Conservation (phyloP, 2,797 vertebrate species). For the Cynopterus sphinx region DNA sequence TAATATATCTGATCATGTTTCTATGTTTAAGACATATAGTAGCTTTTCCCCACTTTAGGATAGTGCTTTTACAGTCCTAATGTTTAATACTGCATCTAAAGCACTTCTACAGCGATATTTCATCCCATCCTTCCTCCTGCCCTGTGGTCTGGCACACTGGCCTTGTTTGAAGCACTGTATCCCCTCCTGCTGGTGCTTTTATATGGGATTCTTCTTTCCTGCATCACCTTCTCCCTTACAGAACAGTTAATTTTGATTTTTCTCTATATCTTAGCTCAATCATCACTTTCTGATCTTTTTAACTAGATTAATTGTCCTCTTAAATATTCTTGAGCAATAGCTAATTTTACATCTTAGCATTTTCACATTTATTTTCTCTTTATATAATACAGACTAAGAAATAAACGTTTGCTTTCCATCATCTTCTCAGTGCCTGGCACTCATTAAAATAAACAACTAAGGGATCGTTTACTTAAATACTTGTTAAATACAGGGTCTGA, state of each 20-base stretch:
- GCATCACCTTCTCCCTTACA: background rate
- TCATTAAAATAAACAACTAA: background rate
- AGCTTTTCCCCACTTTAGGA: background rate
- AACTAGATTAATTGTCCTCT: background rate
- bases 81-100: background rate
- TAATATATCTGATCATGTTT: background rate
- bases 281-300: background rate
- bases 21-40: background rate
- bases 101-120: background rate
- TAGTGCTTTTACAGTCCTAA: background rate
- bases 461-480: background rate
- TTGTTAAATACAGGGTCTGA: background rate
- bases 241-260: background rate
- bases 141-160: background rate
- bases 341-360: background rate
- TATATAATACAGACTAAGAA: background rate
- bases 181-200: background rate
- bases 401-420: background rate
- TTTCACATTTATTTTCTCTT: background rate
- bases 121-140: background rate
- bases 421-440: background rate
- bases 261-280: background rate
- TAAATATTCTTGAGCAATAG: background rate
- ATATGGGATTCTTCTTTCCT: accelerated
- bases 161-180: accelerated